Conservation (phyloP, 2,888 invertebrate species). For the Caenorhabditis auriculariae region DNA sequence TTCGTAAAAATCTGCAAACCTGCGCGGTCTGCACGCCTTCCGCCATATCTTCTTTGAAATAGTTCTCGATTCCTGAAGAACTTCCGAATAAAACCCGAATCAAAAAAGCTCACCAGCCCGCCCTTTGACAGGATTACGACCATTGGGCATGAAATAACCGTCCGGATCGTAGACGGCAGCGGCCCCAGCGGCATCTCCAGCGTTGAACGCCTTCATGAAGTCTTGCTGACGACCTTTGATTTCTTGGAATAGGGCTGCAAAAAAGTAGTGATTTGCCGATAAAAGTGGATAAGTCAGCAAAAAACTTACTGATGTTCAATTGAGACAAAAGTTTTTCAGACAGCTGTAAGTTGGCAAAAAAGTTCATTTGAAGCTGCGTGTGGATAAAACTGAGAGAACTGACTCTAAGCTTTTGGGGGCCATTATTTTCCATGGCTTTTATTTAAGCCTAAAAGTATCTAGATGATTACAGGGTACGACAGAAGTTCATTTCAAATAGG, state of each 20-base stretch:
- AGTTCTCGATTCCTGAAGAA: constrained; percentile 58
- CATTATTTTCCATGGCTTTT: too few species aligned
- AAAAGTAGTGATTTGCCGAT: not conserved
- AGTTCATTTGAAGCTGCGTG: too few species aligned
- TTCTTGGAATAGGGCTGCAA: constrained; percentile 62
- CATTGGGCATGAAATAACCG: constrained; percentile 63
- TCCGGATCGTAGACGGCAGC: constrained; percentile 60
- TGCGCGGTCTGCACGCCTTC: constrained; percentile 62
- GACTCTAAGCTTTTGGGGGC: too few species aligned
- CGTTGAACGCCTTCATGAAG: constrained; percentile 62
- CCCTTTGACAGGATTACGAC: constrained; percentile 59
- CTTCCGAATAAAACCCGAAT: too few species aligned
- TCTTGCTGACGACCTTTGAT: constrained; percentile 62
- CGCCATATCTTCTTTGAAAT: constrained; percentile 63
- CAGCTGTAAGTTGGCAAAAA: constrained; percentile 13
- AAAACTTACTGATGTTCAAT: constrained; percentile 19
- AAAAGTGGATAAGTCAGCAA: not conserved
- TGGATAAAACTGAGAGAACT: too few species aligned
- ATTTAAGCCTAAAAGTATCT: too few species aligned
- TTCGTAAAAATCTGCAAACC: too few species aligned
- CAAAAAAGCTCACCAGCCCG: constrained; percentile 40
- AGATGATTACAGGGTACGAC: too few species aligned
- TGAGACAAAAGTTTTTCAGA: constrained; percentile 4
- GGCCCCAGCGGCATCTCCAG: constrained; percentile 55
- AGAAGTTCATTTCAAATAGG: too few species aligned